These are phyloP conservation scores for Eucriotettix oculatus DNA, from an alignment of 2,888 invertebrate species.

Conservation along the genomic window DNA sequence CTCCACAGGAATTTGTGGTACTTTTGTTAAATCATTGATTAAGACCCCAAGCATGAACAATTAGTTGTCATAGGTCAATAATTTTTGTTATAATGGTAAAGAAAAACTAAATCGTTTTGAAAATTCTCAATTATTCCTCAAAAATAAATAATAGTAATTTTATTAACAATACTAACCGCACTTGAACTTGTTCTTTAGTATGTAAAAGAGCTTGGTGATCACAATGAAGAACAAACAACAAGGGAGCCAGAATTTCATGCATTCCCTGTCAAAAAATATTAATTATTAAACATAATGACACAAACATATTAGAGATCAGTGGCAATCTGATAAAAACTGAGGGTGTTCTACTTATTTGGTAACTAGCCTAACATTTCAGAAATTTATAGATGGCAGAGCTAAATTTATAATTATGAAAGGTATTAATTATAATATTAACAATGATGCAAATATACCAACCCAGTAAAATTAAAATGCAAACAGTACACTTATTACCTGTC, in stretches of 20 bases:
- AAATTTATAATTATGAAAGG: too few species aligned
- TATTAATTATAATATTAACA: not conserved
- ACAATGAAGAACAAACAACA: slow-evolving; percentile 56
- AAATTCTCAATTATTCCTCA: not conserved
- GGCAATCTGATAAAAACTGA: too few species aligned
- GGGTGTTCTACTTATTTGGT: too few species aligned
- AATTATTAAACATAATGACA: too few species aligned
- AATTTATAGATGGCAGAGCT: too few species aligned
- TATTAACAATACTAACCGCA: slow-evolving; percentile 13
- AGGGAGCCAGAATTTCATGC: slow-evolving; percentile 72
- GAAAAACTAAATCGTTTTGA: not conserved
- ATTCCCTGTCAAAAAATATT: slow-evolving; percentile 40
- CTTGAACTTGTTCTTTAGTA: slow-evolving; percentile 32
- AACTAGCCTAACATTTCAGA: too few species aligned
- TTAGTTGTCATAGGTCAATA: not conserved
- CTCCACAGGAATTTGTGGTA: too few species aligned
- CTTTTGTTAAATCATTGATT: too few species aligned
- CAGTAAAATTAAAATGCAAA: too few species aligned
- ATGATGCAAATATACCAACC: too few species aligned
- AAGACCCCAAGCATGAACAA: not conserved
- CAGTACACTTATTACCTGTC: slow-evolving; percentile 34
- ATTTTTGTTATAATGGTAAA: not conserved
- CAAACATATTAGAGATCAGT: too few species aligned
- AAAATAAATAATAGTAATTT: not conserved
- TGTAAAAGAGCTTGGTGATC: slow-evolving; percentile 54